These are phyloP conservation scores for Oenanthe melanoleuca DNA, from an alignment of 2,113 vertebrate species.

Conservation along the genomic window DNA sequence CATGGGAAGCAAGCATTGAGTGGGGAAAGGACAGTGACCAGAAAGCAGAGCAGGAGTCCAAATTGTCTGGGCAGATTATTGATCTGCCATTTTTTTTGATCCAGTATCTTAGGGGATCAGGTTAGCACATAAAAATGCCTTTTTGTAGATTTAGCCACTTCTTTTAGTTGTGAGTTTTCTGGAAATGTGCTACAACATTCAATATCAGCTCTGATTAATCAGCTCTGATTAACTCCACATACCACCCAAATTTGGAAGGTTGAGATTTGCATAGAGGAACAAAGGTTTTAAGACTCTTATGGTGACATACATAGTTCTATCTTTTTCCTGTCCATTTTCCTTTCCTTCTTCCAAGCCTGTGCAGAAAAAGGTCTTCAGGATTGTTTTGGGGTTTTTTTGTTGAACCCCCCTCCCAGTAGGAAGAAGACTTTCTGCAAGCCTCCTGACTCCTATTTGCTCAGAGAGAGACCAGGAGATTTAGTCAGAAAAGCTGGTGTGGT, in stretches of 20 bases:
- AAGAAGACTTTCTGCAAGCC: background rate
- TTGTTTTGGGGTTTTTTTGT: background rate
- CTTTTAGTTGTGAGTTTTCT: background rate
- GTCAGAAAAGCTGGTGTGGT: background rate
- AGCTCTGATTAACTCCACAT: background rate
- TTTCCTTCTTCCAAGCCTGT: background rate
- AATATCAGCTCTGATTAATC: background rate
- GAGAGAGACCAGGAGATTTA: background rate
- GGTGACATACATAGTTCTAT: background rate
- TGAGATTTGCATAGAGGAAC: background rate
- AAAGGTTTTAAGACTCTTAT: background rate
- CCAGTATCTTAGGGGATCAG: background rate
- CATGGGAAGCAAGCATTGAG: background rate
- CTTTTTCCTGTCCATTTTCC: background rate
- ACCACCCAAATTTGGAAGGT: background rate
- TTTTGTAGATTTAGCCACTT: background rate
- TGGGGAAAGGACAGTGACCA: fast-evolving
- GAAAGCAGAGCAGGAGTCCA: background rate
- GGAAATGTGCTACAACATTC: background rate
- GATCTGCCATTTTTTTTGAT: background rate
- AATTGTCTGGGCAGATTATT: background rate
- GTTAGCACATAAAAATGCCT: background rate
- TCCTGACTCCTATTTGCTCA: background rate
- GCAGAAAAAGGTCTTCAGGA: background rate
- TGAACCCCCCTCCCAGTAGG: background rate